Percentiles rank a stretch among this genome's conserved stretches.
Conservation (phyloP, 2,888 invertebrate species). For the Lochmaea crataegi region DNA sequence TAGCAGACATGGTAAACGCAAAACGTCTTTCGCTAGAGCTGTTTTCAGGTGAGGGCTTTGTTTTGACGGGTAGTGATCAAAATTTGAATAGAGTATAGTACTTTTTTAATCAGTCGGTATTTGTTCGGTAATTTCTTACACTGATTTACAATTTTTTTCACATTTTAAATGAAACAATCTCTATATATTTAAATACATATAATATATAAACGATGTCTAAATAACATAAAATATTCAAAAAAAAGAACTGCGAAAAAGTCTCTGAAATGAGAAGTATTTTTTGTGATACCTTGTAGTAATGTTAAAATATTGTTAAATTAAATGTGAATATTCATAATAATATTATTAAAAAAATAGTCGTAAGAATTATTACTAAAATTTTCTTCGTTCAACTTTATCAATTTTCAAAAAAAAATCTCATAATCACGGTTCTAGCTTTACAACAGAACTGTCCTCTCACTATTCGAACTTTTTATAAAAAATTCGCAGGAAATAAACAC, state of each 20-base stretch:
- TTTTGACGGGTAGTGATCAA: too few relatives aligned
- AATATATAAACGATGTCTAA: slow-evolving; percentile 37
- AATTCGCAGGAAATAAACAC: too few relatives aligned
- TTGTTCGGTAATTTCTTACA: too few relatives aligned
- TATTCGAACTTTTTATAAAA: too few relatives aligned
- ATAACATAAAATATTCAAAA: slow-evolving; percentile 44
- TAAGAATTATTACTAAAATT: neutral
- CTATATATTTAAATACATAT: slow-evolving; percentile 10
- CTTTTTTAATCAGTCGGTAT: too few relatives aligned
- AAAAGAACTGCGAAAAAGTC: slow-evolving; percentile 54
- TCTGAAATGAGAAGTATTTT: slow-evolving; percentile 60
- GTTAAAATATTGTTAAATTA: slow-evolving; percentile 56
- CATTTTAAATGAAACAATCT: slow-evolving; percentile 3
- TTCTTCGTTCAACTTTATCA: neutral
- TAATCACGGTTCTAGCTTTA: too few relatives aligned
- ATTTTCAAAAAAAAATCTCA: neutral
- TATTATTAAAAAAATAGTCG: neutral
- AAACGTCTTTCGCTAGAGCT: too few relatives aligned
- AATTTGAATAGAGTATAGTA: too few relatives aligned
- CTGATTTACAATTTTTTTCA: too few relatives aligned
- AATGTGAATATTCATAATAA: slow-evolving; percentile 55
- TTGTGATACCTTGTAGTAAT: slow-evolving; percentile 62
- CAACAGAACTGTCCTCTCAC: too few relatives aligned
- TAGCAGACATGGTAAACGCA: too few relatives aligned
- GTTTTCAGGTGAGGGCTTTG: too few relatives aligned